Evolutionary conservation across 2,888 invertebrate genomes (phyloP).

Genomic region (Atethmia centrago): DNA sequence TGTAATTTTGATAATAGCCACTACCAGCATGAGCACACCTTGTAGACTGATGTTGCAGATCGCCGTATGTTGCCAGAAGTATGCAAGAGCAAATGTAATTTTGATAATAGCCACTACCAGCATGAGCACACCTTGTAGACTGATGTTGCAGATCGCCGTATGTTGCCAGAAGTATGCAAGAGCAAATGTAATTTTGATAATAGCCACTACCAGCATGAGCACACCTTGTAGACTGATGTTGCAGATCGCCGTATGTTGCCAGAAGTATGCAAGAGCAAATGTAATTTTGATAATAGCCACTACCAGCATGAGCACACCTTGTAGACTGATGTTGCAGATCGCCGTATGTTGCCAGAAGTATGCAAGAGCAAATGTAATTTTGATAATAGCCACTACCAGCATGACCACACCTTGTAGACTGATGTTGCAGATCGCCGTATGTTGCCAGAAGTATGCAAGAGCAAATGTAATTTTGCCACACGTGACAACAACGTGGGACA

Average conservation of each 20-base stretch:
- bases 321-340: no score
- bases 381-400: neutral
- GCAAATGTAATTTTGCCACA: neutral
- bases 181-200: neutral
- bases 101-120: no score
- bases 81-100: neutral
- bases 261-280: neutral
- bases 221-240: neutral
- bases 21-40: neutral
- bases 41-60: neutral
- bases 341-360: no score
- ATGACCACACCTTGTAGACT: neutral
- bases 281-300: no score
- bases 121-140: no score
- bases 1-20: neutral
- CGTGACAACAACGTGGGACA: neutral
- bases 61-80: neutral
- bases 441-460: neutral
- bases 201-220: neutral
- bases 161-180: no score
- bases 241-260: neutral
- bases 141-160: no score
- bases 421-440: neutral
- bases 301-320: no score
- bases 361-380: no score